phyloP scores from a whole-genome alignment of 2,797 vertebrate genomes.

The Pipistrellus kuhlii region DNA sequence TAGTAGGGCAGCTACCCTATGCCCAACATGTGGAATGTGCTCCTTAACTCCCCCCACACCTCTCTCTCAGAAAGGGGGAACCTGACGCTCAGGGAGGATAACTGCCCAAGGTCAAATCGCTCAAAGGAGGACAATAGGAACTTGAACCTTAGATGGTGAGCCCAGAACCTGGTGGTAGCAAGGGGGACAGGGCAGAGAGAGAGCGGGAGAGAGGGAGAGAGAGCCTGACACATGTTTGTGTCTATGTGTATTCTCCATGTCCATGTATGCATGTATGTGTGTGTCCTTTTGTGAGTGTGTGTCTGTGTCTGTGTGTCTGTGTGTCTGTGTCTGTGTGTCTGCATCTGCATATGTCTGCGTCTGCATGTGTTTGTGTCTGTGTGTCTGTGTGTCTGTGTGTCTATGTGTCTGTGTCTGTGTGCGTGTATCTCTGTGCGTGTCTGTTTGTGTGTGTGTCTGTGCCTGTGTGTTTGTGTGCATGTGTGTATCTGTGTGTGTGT shows the following conservation, averaged over 20 bases:
- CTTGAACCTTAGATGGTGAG: not conserved
- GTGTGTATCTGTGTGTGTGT: not conserved
- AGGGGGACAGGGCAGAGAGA: too few species aligned
- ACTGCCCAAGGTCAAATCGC: not conserved
- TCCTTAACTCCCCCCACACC: too few species aligned
- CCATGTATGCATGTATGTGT: not conserved
- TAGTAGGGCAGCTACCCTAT: not conserved
- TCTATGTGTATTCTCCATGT: not conserved
- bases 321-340: not conserved
- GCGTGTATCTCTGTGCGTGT: not conserved
- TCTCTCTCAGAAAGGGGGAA: not conserved
- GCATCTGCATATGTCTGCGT: too few species aligned
- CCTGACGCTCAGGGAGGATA: not conserved
- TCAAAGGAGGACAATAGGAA: not conserved
- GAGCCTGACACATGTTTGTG: not conserved
- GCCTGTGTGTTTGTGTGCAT: not conserved
- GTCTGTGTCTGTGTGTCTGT: not conserved
- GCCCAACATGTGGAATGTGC: rapidly evolving
- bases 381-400: not conserved
- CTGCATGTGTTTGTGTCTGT: not conserved
- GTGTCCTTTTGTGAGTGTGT: too few species aligned
- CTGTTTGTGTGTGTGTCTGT: not conserved
- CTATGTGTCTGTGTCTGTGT: not conserved
- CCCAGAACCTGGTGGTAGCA: not conserved
- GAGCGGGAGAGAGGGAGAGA: too few species aligned